Percentiles rank a stretch among this genome's conserved stretches.
These are phyloP conservation scores for Drosophila mettleri DNA, from an alignment of 2,888 invertebrate species.

Conservation along the genomic window DNA sequence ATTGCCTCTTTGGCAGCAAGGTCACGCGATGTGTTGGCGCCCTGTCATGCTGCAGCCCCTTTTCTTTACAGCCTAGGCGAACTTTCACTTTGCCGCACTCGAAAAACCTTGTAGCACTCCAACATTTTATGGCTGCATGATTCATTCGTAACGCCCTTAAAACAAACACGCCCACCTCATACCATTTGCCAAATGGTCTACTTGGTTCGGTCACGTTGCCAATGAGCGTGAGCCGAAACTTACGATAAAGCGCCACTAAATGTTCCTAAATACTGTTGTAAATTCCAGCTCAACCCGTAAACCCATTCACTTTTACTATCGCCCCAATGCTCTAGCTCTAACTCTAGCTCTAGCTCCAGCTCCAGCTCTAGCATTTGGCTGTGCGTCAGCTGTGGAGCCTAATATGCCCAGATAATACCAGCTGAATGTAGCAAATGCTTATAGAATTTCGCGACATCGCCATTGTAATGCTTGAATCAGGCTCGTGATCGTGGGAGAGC, in stretches of 20 bases:
- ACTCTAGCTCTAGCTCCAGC: no score
- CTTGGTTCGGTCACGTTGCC: conserved; percentile 28
- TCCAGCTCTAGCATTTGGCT: neutral
- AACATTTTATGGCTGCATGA: conserved; percentile 27
- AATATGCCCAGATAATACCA: neutral
- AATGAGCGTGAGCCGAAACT: conserved; percentile 29
- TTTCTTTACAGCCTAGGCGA: conserved; percentile 16
- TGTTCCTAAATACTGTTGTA: no score
- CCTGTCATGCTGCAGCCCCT: conserved; percentile 23
- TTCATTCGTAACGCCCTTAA: conserved; percentile 39
- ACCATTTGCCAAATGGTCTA: conserved; percentile 24
- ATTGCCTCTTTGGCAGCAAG: conserved; percentile 46
- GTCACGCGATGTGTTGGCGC: conserved; percentile 49
- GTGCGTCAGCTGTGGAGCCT: neutral
- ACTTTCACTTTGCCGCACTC: conserved; percentile 53
- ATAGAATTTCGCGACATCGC: neutral
- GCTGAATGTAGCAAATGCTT: neutral
- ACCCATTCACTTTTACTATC: conserved; percentile 6
- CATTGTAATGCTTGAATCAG: neutral
- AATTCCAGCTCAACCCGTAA: neutral
- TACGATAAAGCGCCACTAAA: conserved; percentile 5
- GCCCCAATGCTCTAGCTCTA: neutral
- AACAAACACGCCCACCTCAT: conserved; percentile 32
- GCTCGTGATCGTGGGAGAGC: conserved; percentile 29
- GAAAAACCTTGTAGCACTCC: conserved; percentile 33